These are phyloP conservation scores for Phylloscopus whistleri DNA, from an alignment of 2,113 vertebrate genomes.

Conservation along the genomic window DNA sequence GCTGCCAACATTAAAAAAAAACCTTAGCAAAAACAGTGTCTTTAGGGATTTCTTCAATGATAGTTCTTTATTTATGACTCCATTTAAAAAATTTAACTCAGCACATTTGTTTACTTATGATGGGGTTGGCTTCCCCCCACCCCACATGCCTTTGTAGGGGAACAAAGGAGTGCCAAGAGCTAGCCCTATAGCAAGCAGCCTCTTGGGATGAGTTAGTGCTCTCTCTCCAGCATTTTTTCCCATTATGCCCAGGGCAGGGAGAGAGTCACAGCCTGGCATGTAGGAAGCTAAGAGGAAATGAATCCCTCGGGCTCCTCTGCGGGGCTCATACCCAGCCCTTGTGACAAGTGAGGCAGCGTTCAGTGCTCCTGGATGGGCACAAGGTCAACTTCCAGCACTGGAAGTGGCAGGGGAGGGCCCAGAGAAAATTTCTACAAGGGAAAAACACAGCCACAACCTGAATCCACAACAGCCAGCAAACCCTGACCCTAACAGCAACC, in stretches of 20 bases:
- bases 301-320: not conserved
- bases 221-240: not conserved
- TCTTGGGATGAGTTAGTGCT: not conserved
- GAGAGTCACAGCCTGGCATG: not conserved
- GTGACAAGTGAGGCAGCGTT: not conserved
- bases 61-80: slow-evolving; percentile 50
- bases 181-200: not conserved
- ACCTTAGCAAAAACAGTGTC: not conserved
- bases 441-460: not conserved
- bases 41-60: slow-evolving; percentile 26
- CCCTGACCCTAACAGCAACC: not conserved
- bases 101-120: slow-evolving; percentile 22
- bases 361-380: not conserved
- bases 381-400: not conserved
- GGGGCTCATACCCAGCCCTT: not conserved
- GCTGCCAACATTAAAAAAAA: slow-evolving; percentile 6
- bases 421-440: not conserved
- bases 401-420: fast-evolving
- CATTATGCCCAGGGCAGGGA: not conserved
- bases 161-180: slow-evolving; percentile 22
- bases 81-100: slow-evolving; percentile 41
- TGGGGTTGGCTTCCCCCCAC: not conserved
- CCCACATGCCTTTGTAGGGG: not conserved
- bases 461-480: not conserved
- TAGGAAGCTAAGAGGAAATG: not conserved